Evolutionary conservation across 2,797 vertebrate genomes (phyloP).

Genomic region (Esox masquinongy): DNA sequence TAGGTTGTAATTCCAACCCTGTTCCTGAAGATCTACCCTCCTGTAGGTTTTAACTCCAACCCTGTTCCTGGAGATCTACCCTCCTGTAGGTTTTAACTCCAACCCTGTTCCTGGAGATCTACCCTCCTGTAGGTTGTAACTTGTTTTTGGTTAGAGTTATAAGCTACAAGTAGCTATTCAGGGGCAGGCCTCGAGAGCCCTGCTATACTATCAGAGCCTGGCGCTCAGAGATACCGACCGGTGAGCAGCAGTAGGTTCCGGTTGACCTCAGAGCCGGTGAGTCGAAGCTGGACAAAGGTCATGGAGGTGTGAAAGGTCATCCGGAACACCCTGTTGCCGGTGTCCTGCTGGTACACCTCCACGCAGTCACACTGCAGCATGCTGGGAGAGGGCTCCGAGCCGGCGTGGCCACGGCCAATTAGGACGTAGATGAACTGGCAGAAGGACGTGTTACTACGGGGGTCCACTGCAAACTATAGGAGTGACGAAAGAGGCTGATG

Average conservation of each 20-base stretch:
- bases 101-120: too few relatives aligned
- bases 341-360: constrained; percentile 70
- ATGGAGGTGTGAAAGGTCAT: constrained; percentile 73
- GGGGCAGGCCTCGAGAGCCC: too few relatives aligned
- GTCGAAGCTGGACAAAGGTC: constrained; percentile 66
- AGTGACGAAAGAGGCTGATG: background rate
- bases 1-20: too few relatives aligned
- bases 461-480: constrained; percentile 70
- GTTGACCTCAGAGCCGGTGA: constrained; percentile 61
- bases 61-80: too few relatives aligned
- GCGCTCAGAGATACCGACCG: constrained; percentile 39
- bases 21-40: too few relatives aligned
- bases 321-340: constrained; percentile 63
- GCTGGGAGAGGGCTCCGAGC: too few relatives aligned
- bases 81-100: too few relatives aligned
- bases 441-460: constrained; percentile 61
- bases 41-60: too few relatives aligned
- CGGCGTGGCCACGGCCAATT: constrained; percentile 33
- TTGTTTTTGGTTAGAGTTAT: too few relatives aligned
- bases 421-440: constrained; percentile 72
- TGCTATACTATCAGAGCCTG: background rate
- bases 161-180: too few relatives aligned
- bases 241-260: constrained; percentile 64
- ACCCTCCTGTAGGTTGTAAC: too few relatives aligned
- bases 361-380: constrained; percentile 59